These are phyloP conservation scores for Paramisgurnus dabryanus DNA, from an alignment of 2,113 vertebrate genomes.

Conservation along the genomic window DNA sequence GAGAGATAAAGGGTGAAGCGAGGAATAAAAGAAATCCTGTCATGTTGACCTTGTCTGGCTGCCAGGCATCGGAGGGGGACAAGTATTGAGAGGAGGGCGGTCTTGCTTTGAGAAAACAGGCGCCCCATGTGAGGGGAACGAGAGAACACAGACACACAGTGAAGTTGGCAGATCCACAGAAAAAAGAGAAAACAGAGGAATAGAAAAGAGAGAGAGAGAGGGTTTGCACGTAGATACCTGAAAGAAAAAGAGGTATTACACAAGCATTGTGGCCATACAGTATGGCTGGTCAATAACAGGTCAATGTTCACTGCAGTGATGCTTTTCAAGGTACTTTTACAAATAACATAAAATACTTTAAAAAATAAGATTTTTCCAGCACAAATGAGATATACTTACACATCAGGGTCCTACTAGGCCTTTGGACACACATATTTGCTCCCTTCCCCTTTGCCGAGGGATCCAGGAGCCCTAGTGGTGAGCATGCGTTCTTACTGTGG, in stretches of 20 bases:
- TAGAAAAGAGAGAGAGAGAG: neutral
- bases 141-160: slow-evolving; percentile 58
- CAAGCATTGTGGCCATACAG: too few species aligned
- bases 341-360: too few species aligned
- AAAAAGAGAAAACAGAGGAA: slow-evolving; percentile 35
- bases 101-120: slow-evolving; percentile 61
- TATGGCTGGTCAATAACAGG: too few species aligned
- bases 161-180: slow-evolving; percentile 58
- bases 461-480: neutral
- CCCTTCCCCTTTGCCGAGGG: too few species aligned
- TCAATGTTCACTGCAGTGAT: too few species aligned
- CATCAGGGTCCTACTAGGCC: too few species aligned
- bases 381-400: too few species aligned
- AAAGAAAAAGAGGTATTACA: neutral
- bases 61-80: slow-evolving; percentile 53
- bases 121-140: slow-evolving; percentile 58
- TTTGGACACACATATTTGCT: too few species aligned
- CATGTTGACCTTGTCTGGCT: slow-evolving; percentile 71
- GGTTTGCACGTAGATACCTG: slow-evolving; percentile 38
- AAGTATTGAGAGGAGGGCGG: slow-evolving; percentile 46
- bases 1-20: slow-evolving; percentile 25
- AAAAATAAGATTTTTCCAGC: too few species aligned
- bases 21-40: slow-evolving; percentile 53
- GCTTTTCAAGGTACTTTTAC: too few species aligned
- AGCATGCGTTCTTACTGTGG: too few species aligned